phyloP scores from a whole-genome alignment of 2,888 invertebrate species.

The Limnephilus marmoratus region DNA sequence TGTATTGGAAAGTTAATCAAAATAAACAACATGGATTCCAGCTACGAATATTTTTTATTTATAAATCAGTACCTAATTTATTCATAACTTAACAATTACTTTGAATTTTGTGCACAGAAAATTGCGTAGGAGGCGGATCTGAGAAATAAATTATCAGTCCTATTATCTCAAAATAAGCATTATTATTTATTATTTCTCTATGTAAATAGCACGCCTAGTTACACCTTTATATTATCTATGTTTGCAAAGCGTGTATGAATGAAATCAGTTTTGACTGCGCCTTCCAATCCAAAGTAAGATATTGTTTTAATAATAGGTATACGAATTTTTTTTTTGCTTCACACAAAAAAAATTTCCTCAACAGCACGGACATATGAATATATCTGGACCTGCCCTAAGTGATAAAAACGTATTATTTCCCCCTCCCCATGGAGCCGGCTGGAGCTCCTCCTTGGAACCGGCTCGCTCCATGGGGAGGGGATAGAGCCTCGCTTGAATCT shows the following conservation, averaged over 20 bases:
- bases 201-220: background rate
- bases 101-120: constrained; percentile 6
- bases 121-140: constrained; percentile 10
- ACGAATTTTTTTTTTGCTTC: too few relatives aligned
- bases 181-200: background rate
- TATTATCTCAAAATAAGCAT: background rate
- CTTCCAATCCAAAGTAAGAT: background rate
- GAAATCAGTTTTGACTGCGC: background rate
- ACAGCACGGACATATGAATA: too few relatives aligned
- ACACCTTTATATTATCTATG: background rate
- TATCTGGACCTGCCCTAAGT: too few relatives aligned
- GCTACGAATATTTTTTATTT: background rate
- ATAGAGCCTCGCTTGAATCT: too few relatives aligned
- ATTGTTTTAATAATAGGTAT: background rate
- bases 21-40: background rate
- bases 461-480: too few relatives aligned
- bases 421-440: too few relatives aligned
- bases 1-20: background rate
- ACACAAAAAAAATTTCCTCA: too few relatives aligned
- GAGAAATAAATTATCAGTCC: background rate
- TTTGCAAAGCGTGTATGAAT: background rate
- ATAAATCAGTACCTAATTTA: background rate
- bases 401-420: too few relatives aligned
- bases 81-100: background rate
- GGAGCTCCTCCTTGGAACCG: too few relatives aligned